phyloP scores from a whole-genome alignment of 2,113 vertebrate genomes.

The Herpailurus yagouaroundi region DNA sequence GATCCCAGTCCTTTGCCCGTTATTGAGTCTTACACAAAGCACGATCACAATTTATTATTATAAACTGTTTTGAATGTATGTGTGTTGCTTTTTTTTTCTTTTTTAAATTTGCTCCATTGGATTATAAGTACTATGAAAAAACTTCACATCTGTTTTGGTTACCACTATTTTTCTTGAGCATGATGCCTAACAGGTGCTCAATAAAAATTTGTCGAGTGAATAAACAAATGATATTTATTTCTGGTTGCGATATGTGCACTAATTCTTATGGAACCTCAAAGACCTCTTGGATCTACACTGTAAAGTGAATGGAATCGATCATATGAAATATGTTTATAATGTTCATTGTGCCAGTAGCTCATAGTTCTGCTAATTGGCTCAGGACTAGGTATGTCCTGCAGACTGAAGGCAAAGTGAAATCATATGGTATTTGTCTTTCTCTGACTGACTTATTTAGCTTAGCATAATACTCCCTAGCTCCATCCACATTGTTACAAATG shows the following conservation, averaged over 20 bases:
- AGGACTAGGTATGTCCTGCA: not conserved
- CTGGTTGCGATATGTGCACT: not conserved
- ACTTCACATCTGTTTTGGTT: not conserved
- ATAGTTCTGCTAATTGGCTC: not conserved
- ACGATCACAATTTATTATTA: not conserved
- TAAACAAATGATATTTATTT: not conserved
- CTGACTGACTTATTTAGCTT: not conserved
- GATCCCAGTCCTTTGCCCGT: not conserved
- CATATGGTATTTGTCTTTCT: not conserved
- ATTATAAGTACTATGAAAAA: not conserved
- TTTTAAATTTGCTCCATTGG: not conserved
- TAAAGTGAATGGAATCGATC: not conserved
- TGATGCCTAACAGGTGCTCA: not conserved
- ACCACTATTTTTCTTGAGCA: not conserved
- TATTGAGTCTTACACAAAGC: not conserved
- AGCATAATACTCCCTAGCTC: not conserved
- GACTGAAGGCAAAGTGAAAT: not conserved
- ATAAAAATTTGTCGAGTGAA: not conserved
- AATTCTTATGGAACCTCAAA: not conserved
- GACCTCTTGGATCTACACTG: not conserved
- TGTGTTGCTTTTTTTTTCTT: not conserved
- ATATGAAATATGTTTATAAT: not conserved
- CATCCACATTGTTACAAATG: not conserved
- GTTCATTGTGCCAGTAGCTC: not conserved
- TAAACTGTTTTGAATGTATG: not conserved